Percentiles rank a stretch among this genome's conserved stretches.
phyloP scores from a whole-genome alignment of 1,140 invertebrate species.

The Drosophila nikananu region DNA sequence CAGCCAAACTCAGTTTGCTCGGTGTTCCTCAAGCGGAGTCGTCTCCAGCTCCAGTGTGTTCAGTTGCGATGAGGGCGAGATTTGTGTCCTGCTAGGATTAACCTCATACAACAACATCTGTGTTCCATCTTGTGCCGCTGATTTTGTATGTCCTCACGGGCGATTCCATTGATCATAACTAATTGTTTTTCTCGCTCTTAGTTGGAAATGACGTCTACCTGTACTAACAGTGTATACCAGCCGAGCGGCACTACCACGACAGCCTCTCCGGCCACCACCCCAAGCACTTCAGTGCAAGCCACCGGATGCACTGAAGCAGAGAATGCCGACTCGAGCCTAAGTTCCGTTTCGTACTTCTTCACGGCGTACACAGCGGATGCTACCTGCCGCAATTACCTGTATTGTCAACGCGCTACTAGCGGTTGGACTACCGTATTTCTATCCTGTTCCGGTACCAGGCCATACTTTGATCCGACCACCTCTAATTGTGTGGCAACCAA shows the following conservation, averaged over 20 bases:
- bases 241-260: slow-evolving; percentile 18
- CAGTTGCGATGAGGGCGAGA: slow-evolving; percentile 32
- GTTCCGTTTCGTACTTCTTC: slow-evolving; percentile 4
- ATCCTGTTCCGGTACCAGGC: background rate
- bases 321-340: background rate
- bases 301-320: slow-evolving; percentile 5
- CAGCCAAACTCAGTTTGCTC: slow-evolving; percentile 53
- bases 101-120: slow-evolving; percentile 9
- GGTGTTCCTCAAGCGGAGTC: slow-evolving; percentile 28
- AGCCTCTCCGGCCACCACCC: slow-evolving; percentile 45
- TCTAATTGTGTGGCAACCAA: background rate
- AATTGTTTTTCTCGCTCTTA: background rate
- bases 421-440: background rate
- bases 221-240: slow-evolving; percentile 42
- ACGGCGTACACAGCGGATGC: slow-evolving; percentile 1
- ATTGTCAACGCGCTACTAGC: slow-evolving; percentile 3
- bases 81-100: slow-evolving; percentile 19
- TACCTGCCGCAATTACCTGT: slow-evolving; percentile 21
- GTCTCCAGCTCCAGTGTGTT: slow-evolving; percentile 4
- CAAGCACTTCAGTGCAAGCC: background rate
- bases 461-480: background rate
- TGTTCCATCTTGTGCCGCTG: slow-evolving; percentile 48
- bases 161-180: too few relatives aligned
- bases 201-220: slow-evolving; percentile 6
- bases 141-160: slow-evolving; percentile 35